These are phyloP conservation scores for Siniperca chuatsi DNA, from an alignment of 2,113 vertebrate genomes.

Conservation along the genomic window DNA sequence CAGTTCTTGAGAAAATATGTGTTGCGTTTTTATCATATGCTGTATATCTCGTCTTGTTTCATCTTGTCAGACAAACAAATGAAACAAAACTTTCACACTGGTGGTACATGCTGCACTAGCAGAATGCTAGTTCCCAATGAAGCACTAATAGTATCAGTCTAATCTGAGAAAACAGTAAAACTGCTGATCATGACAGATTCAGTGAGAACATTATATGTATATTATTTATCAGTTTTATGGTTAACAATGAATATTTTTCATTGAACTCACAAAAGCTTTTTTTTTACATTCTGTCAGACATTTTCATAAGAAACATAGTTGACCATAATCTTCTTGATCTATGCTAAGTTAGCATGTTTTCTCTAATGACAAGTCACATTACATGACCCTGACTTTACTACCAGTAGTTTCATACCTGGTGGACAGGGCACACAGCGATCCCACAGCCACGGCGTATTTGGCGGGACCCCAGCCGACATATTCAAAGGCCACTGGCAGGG, in stretches of 20 bases:
- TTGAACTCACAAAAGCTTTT: too few species aligned
- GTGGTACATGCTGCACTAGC: background rate
- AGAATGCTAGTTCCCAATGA: background rate
- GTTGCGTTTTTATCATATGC: background rate
- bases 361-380: background rate
- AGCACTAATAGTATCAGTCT: background rate
- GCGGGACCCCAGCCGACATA: constrained; percentile 87
- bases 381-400: background rate
- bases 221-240: too few species aligned
- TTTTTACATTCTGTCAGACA: background rate
- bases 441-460: constrained; percentile 84
- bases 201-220: too few species aligned
- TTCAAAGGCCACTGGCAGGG: constrained; percentile 87
- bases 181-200: background rate
- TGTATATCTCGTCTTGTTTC: background rate
- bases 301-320: background rate
- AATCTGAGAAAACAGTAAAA: background rate
- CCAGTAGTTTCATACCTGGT: constrained; percentile 78
- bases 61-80: background rate
- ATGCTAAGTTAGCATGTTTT: background rate
- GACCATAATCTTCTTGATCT: background rate
- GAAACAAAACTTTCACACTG: background rate
- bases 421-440: constrained; percentile 86
- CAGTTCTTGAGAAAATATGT: background rate
- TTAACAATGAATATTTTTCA: too few species aligned